Evolutionary conservation across 2,797 vertebrate species (phyloP).

Genomic region (Sebastes diaconus): DNA sequence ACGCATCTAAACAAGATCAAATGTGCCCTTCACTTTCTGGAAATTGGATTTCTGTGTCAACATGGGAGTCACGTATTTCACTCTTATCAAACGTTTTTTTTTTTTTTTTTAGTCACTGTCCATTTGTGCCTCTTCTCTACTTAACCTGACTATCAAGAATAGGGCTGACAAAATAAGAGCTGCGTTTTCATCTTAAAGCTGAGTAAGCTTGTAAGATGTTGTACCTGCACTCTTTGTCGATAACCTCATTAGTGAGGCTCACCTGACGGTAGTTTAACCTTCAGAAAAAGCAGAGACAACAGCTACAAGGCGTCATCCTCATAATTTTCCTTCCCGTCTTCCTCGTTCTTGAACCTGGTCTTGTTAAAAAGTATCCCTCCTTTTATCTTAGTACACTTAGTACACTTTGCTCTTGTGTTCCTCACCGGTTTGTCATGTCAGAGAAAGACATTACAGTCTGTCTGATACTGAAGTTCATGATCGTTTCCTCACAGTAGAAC

Average conservation of each 20-base stretch:
- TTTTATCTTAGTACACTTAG: slow-evolving; percentile 24
- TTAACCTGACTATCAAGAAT: slow-evolving; percentile 10
- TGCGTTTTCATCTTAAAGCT: slow-evolving; percentile 16
- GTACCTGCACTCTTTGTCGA: slow-evolving; percentile 32
- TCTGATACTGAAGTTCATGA: not conserved
- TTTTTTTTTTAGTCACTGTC: not conserved
- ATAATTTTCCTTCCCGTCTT: not conserved
- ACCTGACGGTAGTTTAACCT: slow-evolving; percentile 33
- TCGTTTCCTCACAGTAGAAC: not conserved
- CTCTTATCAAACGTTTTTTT: not conserved
- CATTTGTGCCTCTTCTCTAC: slow-evolving; percentile 23
- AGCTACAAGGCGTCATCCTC: not conserved
- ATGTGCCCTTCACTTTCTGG: slow-evolving; percentile 54
- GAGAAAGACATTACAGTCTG: not conserved
- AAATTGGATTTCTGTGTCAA: slow-evolving; percentile 54
- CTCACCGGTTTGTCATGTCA: not conserved
- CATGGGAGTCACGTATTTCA: slow-evolving; percentile 34
- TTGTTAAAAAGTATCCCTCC: slow-evolving; percentile 23
- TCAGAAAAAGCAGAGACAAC: slow-evolving; percentile 17
- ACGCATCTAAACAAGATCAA: slow-evolving; percentile 68
- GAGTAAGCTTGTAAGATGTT: slow-evolving; percentile 4
- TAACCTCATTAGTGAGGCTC: slow-evolving; percentile 31
- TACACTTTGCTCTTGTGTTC: slow-evolving; percentile 8
- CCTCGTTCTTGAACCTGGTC: slow-evolving; percentile 25
- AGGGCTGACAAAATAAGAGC: slow-evolving; percentile 19